phyloP scores from a whole-genome alignment of 1,140 invertebrate genomes.

The Arctopsyche grandis region DNA sequence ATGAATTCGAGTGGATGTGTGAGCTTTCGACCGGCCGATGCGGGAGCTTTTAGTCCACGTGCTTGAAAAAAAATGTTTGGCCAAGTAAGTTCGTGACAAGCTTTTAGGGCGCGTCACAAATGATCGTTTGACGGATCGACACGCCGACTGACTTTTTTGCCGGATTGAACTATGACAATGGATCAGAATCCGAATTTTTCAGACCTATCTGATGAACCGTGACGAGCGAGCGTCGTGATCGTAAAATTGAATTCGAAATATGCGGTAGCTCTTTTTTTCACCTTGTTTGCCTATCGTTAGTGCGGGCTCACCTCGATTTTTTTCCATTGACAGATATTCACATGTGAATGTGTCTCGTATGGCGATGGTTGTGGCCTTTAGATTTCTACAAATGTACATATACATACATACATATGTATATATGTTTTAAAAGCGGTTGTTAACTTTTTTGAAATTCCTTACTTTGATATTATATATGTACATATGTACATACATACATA shows the following conservation, averaged over 20 bases:
- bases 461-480: no score
- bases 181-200: not conserved
- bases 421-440: no score
- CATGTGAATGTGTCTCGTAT: not conserved
- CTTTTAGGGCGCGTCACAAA: slow-evolving; percentile 39
- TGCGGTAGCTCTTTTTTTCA: slow-evolving; percentile 1
- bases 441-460: no score
- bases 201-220: slow-evolving; percentile 9
- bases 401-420: no score
- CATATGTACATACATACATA: no score
- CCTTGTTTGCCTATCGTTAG: slow-evolving; percentile 17
- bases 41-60: slow-evolving; percentile 19
- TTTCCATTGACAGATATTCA: not conserved
- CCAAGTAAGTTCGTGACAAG: slow-evolving; percentile 36
- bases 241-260: not conserved
- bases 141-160: slow-evolving; percentile 40
- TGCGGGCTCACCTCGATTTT: slow-evolving; percentile 3
- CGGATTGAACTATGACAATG: not conserved
- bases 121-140: slow-evolving; percentile 36
- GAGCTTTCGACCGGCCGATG: not conserved
- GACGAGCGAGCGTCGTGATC: not conserved
- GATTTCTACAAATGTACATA: not conserved
- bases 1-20: not conserved
- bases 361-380: no score
- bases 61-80: slow-evolving; percentile 19